Evolutionary conservation across 2,797 vertebrate genomes (phyloP).

Genomic region (Rhinella marina): DNA sequence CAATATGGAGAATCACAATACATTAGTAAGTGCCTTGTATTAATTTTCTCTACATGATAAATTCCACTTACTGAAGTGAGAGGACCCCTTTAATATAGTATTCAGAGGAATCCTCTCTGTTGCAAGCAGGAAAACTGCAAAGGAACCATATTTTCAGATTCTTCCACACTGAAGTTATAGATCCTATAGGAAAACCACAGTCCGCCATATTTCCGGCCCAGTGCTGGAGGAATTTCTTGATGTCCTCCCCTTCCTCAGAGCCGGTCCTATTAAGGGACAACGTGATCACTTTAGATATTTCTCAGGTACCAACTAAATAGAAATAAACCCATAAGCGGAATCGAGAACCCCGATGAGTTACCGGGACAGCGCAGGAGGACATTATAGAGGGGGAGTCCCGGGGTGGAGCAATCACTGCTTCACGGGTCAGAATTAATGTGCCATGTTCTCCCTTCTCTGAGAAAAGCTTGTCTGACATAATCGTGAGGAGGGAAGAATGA

Average conservation of each 20-base stretch:
- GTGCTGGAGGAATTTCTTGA: background rate
- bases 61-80: too few relatives aligned
- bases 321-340: background rate
- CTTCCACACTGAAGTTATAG: background rate
- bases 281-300: background rate
- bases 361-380: background rate
- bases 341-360: background rate
- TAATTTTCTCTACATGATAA: too few relatives aligned
- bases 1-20: too few relatives aligned
- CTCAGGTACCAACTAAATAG: background rate
- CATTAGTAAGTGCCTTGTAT: too few relatives aligned
- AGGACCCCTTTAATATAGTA: too few relatives aligned
- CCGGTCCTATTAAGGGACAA: background rate
- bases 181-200: background rate
- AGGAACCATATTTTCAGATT: too few relatives aligned
- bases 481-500: background rate
- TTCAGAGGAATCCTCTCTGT: too few relatives aligned
- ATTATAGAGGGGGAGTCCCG: background rate
- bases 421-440: conserved; percentile 1
- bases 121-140: too few relatives aligned
- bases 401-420: background rate
- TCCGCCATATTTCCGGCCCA: background rate
- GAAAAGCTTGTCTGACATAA: conserved; percentile 22
- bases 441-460: background rate
- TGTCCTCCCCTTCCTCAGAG: background rate